Conservation (phyloP, 2,797 vertebrate species). For the Petrocephalus schoutedeni region DNA sequence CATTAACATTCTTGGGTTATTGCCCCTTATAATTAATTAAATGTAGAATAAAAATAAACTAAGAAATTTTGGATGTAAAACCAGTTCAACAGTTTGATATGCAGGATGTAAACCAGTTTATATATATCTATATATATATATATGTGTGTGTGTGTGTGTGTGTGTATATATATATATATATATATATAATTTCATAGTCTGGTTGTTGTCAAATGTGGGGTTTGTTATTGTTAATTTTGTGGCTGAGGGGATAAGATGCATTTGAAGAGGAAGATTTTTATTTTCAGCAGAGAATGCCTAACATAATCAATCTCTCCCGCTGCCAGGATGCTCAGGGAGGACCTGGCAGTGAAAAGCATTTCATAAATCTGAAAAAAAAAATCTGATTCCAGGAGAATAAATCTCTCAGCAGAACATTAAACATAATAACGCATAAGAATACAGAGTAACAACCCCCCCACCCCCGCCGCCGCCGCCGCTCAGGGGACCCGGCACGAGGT, state of each 20-base stretch:
- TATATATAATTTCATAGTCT: background rate
- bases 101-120: background rate
- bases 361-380: conserved; percentile 50
- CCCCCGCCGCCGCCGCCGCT: no score
- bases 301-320: conserved; percentile 47
- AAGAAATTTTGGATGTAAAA: background rate
- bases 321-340: conserved; percentile 49
- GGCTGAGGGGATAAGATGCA: conserved; percentile 1
- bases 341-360: conserved; percentile 33
- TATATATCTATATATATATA: background rate
- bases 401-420: conserved; percentile 44
- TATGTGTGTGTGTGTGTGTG: background rate
- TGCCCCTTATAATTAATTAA: background rate
- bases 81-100: background rate
- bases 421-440: conserved; percentile 35
- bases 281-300: conserved; percentile 43
- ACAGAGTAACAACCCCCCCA: background rate
- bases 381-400: conserved; percentile 43
- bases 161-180: background rate
- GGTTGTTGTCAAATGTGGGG: background rate
- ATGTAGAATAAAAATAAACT: background rate
- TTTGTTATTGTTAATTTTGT: background rate
- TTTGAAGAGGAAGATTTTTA: conserved; percentile 18
- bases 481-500: background rate
- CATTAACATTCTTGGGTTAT: background rate